Conservation (phyloP, 2,888 invertebrate species). For the Cephus runcator region DNA sequence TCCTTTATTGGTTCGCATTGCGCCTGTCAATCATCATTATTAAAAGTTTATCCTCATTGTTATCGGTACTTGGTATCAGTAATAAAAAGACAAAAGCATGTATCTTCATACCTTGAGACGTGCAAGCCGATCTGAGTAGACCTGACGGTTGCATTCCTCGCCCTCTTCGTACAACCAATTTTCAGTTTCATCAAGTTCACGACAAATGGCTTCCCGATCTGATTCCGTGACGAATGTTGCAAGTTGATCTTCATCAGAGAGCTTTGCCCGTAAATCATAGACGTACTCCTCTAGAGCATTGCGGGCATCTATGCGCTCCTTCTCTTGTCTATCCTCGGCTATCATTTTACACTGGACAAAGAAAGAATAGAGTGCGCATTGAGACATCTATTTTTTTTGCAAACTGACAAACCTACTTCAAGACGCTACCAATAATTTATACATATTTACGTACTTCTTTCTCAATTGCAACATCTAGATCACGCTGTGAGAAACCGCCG, state of each 20-base stretch:
- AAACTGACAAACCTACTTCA: neutral
- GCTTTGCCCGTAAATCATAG: conserved; percentile 93
- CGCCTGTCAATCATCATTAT: conserved; percentile 62
- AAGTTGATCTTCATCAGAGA: conserved; percentile 80
- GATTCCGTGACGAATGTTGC: conserved; percentile 80
- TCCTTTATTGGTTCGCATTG: conserved; percentile 91
- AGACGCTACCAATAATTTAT: conserved; percentile 1
- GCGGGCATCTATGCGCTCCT: conserved; percentile 93
- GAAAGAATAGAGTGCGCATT: conserved; percentile 5
- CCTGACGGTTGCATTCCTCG: conserved; percentile 87
- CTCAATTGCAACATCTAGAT: conserved; percentile 80
- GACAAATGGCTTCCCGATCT: conserved; percentile 74
- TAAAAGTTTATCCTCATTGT: neutral
- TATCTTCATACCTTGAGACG: conserved; percentile 46
- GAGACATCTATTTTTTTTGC: neutral
- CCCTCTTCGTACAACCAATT: conserved; percentile 98
- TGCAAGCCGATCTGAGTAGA: conserved; percentile 66
- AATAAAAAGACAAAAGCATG: neutral
- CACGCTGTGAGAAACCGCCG: conserved; percentile 76
- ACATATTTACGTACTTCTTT: conserved; percentile 73
- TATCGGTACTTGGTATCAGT: neutral
- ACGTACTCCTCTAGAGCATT: conserved; percentile 99
- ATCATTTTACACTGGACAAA: conserved; percentile 78
- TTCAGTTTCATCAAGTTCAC: conserved; percentile 85
- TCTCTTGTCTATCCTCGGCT: conserved; percentile 89